Percentiles rank a stretch among this genome's conserved stretches.
phyloP scores from a whole-genome alignment of 53 echinoderm and acorn worm genomes.

The Paracentrotus lividus region DNA sequence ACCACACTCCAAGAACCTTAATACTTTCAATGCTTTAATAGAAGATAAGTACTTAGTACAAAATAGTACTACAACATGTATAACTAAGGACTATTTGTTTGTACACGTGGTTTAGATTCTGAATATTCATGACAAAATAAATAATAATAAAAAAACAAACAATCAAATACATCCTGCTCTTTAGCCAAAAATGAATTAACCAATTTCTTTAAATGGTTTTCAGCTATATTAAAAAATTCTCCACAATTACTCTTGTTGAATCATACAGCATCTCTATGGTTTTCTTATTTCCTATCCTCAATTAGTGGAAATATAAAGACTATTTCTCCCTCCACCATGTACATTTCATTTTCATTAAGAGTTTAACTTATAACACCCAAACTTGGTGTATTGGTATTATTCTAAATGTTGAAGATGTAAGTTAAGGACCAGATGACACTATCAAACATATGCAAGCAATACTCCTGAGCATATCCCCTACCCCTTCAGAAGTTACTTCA shows the following conservation, averaged over 20 bases:
- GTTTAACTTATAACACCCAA: background rate
- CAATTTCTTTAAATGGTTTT: background rate
- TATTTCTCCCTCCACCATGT: background rate
- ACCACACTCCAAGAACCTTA: no score
- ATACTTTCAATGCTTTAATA: no score
- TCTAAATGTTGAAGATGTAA: background rate
- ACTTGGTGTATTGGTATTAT: background rate
- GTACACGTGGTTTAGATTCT: background rate
- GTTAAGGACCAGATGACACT: background rate
- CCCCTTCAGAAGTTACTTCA: no score
- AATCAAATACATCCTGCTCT: background rate
- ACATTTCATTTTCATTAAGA: background rate
- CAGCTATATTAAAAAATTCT: background rate
- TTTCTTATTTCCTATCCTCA: background rate
- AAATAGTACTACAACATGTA: no score
- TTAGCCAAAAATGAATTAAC: background rate
- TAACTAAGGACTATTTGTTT: background rate
- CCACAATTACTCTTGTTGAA: background rate
- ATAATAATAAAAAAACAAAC: no score
- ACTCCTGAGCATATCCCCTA: background rate
- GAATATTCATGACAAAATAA: background rate
- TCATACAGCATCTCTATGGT: no score
- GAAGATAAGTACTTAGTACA: no score
- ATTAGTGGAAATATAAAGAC: no score
- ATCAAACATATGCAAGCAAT: background rate